These are phyloP conservation scores for Sorex araneus DNA, from an alignment of 2,113 vertebrate genomes.

Conservation along the genomic window DNA sequence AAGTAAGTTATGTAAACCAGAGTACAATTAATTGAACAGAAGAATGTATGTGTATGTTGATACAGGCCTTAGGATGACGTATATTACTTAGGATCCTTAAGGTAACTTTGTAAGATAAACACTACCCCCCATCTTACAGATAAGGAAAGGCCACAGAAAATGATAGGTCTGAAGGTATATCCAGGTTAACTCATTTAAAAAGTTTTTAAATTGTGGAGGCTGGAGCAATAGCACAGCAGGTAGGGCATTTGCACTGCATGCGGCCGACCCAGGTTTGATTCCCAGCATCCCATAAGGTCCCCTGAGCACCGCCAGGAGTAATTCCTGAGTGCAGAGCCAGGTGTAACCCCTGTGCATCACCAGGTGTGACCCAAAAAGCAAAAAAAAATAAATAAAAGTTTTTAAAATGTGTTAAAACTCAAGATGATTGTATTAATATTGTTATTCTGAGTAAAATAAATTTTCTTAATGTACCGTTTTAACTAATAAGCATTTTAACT, in stretches of 20 bases:
- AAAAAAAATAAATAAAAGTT: too few species aligned
- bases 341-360: too few species aligned
- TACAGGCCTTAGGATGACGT: not conserved
- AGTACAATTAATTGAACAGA: not conserved
- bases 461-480: not conserved
- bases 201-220: not conserved
- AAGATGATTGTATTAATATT: not conserved
- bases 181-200: slow-evolving; percentile 33
- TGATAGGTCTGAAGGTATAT: not conserved
- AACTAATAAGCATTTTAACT: too few species aligned
- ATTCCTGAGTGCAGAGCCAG: too few species aligned
- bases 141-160: slow-evolving; percentile 16
- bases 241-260: too few species aligned
- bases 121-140: not conserved
- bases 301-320: too few species aligned
- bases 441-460: slow-evolving; percentile 25
- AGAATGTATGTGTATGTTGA: not conserved
- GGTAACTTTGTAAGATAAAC: not conserved
- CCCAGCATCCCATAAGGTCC: too few species aligned
- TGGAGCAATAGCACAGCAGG: too few species aligned
- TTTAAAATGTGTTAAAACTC: slow-evolving; percentile 17
- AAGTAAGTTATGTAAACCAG: slow-evolving; percentile 72
- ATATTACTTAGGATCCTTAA: not conserved
- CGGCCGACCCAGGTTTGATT: too few species aligned
- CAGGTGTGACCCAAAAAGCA: too few species aligned